Evolutionary conservation across 1,140 invertebrate genomes (phyloP).

Genomic region (Drosophila arizonae): DNA sequence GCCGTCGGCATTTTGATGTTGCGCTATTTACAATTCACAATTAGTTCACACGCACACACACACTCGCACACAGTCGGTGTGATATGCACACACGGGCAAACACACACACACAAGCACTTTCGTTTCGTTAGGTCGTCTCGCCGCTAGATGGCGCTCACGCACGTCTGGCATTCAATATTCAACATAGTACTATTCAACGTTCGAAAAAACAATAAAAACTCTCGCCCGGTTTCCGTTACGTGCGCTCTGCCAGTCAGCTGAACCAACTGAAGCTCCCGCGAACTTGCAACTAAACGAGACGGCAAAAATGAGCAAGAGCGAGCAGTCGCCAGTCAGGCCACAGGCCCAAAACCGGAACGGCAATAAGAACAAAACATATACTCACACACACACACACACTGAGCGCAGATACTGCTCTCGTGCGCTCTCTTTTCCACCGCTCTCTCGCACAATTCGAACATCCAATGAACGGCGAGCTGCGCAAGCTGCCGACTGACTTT

Average conservation of each 20-base stretch:
- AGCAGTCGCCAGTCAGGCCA: conserved; percentile 26
- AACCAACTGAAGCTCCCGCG: conserved; percentile 70
- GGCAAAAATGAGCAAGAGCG: conserved; percentile 41
- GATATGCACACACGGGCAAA: not conserved
- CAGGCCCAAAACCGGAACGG: conserved; percentile 42
- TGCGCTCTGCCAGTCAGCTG: conserved; percentile 58
- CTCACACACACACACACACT: conserved; percentile 18
- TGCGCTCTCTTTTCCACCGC: conserved; percentile 36
- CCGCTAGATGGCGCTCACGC: conserved; percentile 41
- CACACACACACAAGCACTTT: conserved; percentile 5
- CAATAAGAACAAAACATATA: conserved; percentile 40
- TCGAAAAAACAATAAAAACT: conserved; percentile 43
- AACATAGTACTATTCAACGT: conserved; percentile 36
- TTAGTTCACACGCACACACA: conserved; percentile 24
- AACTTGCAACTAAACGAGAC: conserved; percentile 62
- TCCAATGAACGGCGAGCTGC: conserved; percentile 52
- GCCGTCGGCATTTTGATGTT: conserved; percentile 42
- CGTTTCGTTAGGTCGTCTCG: conserved; percentile 15
- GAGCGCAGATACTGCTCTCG: conserved; percentile 2
- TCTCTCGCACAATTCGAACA: conserved; percentile 58
- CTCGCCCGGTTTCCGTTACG: conserved; percentile 60
- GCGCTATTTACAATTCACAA: conserved; percentile 25
- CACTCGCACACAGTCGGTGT: not conserved
- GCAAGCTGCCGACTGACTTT: not conserved
- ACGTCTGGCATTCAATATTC: conserved; percentile 17